phyloP scores from a whole-genome alignment of 2,113 vertebrate genomes.

The Hiodon tergisus region DNA sequence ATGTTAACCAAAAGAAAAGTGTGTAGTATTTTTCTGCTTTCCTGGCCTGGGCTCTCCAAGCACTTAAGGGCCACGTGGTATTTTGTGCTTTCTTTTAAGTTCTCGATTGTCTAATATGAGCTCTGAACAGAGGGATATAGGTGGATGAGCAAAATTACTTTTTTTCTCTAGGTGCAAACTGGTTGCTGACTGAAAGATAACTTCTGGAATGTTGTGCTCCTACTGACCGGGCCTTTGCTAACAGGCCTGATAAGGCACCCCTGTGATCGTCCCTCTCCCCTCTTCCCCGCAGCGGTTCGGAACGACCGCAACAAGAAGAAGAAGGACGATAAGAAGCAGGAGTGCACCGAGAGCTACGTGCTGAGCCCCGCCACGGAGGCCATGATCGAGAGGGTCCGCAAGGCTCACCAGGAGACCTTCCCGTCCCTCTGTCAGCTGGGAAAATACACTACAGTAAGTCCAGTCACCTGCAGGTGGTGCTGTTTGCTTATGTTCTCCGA shows the following conservation, averaged over 20 bases:
- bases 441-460: constrained; percentile 95
- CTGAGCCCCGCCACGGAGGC: constrained; percentile 88
- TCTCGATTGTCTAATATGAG: no score
- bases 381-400: constrained; percentile 93
- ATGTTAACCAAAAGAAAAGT: no score
- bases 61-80: no score
- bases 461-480: not conserved
- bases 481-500: not conserved
- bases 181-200: not conserved
- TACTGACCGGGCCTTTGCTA: no score
- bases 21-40: not conserved
- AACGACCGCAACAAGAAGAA: constrained; percentile 98
- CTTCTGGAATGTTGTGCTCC: not conserved
- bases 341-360: constrained; percentile 84
- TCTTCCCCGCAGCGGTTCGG: constrained; percentile 72
- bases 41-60: no score
- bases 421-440: constrained; percentile 95
- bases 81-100: no score
- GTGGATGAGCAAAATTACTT: not conserved
- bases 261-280: not conserved
- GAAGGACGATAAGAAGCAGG: constrained; percentile 86
- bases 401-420: constrained; percentile 95
- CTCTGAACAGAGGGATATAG: no score
- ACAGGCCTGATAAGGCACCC: not conserved
- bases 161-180: not conserved